Conservation (phyloP, 1,140 invertebrate species). For the Calephelis virginiensis region DNA sequence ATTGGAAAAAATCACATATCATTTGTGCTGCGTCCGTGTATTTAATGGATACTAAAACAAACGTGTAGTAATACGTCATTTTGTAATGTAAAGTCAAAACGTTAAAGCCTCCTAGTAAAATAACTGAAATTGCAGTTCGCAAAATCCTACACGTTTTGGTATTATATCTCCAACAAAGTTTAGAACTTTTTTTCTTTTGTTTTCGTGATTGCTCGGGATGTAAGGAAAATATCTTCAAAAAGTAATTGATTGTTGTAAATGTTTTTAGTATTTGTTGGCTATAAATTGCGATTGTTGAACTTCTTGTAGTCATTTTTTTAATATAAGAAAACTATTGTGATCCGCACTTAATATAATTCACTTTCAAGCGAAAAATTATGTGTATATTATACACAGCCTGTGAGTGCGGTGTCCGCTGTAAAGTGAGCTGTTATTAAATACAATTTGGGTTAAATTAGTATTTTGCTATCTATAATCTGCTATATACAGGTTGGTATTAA, state of each 20-base stretch:
- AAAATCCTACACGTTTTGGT: neutral
- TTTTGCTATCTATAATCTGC: too few relatives aligned
- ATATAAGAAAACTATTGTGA: too few relatives aligned
- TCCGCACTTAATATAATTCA: too few relatives aligned
- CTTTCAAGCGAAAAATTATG: too few relatives aligned
- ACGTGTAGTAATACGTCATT: slow-evolving; percentile 30
- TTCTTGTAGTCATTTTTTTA: neutral
- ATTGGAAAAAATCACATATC: slow-evolving; percentile 49
- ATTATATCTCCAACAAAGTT: too few relatives aligned
- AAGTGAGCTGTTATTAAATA: too few relatives aligned
- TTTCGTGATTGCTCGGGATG: slow-evolving; percentile 7
- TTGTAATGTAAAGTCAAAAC: slow-evolving; percentile 40
- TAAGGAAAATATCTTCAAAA: slow-evolving; percentile 32
- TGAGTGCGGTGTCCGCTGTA: too few relatives aligned
- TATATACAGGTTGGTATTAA: too few relatives aligned
- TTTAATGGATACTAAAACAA: slow-evolving; percentile 42
- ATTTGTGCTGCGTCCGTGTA: slow-evolving; percentile 50
- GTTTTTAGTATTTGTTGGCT: slow-evolving; percentile 23
- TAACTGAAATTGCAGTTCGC: slow-evolving; percentile 10
- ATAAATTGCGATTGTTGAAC: slow-evolving; percentile 21
- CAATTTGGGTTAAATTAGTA: too few relatives aligned
- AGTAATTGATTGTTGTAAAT: slow-evolving; percentile 26
- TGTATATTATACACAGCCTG: too few relatives aligned
- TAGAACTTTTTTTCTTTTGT: neutral
- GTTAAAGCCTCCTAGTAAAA: slow-evolving; percentile 30